Percentiles rank a stretch among this genome's conserved stretches.
phyloP scores from a whole-genome alignment of 2,888 invertebrate species.

The Temnothorax ravouxi region DNA sequence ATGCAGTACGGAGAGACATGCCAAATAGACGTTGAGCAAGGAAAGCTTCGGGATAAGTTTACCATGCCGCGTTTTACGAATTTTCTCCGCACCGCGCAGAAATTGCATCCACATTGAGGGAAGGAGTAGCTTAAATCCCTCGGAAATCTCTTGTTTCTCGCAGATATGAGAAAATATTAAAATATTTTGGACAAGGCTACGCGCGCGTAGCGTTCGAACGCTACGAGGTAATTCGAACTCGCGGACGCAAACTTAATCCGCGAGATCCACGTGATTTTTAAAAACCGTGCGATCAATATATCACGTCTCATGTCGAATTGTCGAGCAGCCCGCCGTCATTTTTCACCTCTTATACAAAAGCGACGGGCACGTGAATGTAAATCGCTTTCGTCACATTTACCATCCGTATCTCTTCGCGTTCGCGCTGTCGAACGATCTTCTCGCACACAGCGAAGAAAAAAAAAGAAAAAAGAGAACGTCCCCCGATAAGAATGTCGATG shows the following conservation, averaged over 20 bases:
- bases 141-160: not conserved
- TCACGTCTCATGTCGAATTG: slow-evolving; percentile 9
- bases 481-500: slow-evolving; percentile 7
- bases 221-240: not conserved
- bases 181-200: not conserved
- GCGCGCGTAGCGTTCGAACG: not conserved
- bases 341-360: slow-evolving; percentile 30
- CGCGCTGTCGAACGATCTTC: slow-evolving; percentile 3
- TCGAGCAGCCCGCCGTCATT: slow-evolving; percentile 45
- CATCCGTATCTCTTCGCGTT: slow-evolving; percentile 14
- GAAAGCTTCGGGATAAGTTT: slow-evolving; percentile 10
- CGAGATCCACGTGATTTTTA: not conserved
- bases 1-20: slow-evolving; percentile 11
- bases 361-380: slow-evolving; percentile 42
- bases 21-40: slow-evolving; percentile 33
- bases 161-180: not conserved
- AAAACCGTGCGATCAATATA: slow-evolving; percentile 26
- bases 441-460: not conserved
- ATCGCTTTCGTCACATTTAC: slow-evolving; percentile 46
- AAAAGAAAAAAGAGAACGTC: not conserved
- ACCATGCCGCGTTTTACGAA: not conserved
- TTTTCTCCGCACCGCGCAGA: not conserved
- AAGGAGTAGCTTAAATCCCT: not conserved
- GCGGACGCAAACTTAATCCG: slow-evolving; percentile 6
- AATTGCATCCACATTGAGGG: not conserved